Evolutionary conservation across 2,888 invertebrate species (phyloP).

Genomic region (Synergus umbraculus): DNA sequence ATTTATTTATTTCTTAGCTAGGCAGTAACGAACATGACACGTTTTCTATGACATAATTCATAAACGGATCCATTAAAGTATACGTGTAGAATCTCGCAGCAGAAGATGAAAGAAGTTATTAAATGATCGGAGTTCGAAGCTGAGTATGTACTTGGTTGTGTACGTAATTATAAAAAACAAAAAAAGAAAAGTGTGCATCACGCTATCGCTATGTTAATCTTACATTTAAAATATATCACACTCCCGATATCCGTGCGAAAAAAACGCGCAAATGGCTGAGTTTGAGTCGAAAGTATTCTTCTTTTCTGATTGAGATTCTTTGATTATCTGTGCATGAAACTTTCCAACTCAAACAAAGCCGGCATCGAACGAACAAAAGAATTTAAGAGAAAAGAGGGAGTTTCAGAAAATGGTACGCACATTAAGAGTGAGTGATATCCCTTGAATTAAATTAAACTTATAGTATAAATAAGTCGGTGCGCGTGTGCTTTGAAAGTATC

Average conservation of each 20-base stretch:
- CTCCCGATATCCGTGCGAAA: constrained; percentile 28
- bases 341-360: constrained; percentile 26
- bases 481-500: constrained; percentile 48
- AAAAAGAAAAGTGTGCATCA: constrained; percentile 27
- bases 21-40: constrained; percentile 66
- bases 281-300: constrained; percentile 2
- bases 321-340: not conserved
- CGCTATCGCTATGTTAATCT: constrained; percentile 34
- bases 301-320: not conserved
- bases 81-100: constrained; percentile 40
- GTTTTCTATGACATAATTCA: constrained; percentile 51
- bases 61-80: constrained; percentile 42
- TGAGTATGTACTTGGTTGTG: constrained; percentile 31
- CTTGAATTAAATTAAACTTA: constrained; percentile 64
- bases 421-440: constrained; percentile 71
- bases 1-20: constrained; percentile 69
- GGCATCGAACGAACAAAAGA: constrained; percentile 30
- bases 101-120: constrained; percentile 40
- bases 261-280: constrained; percentile 39
- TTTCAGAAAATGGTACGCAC: constrained; percentile 66
- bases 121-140: constrained; percentile 28
- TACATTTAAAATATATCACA: constrained; percentile 20
- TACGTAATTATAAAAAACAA: constrained; percentile 29
- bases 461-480: constrained; percentile 57
- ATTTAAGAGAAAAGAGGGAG: constrained; percentile 40